Evolutionary conservation across 2,113 vertebrate species (phyloP), one percentile per base, ranked within the genome.

Genomic region (Mystacornis crossleyi): DNA sequence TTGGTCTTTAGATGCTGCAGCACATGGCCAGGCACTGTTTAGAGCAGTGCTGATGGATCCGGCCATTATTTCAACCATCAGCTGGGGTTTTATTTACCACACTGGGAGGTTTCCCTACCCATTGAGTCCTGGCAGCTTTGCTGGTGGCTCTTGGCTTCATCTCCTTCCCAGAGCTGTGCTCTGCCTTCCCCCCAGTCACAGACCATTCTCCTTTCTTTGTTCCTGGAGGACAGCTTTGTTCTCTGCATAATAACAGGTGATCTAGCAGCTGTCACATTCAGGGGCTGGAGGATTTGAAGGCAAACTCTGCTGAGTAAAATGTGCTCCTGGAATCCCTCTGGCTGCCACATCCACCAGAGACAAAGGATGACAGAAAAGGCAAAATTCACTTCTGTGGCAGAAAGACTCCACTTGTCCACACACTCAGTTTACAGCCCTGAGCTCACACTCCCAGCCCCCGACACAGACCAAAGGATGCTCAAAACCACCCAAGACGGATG

Each of bases 21-120:
- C 55, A 54, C 31, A 0, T 0, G 51, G 60, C 7, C 2, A 0
- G 36, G 55, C 8, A 19, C 24, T 29, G 43, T 33, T 2, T 42
- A 67, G 34, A 72, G 48, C 62, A 51, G 50, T 2, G 0, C 57
- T 3, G 5, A 38, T 4, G 2, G 67, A 69, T 26, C 77, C 62
- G 38, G 62, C 18, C 57, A 25, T 72, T 48, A 36, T 24, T 45
- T 9, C 72, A 66, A 17, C 40, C 53, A 45, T 14, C 53, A 40
- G 0, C 34, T 75, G 33, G 33, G 36, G 62, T 23, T 85, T 85
- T 53, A 48, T 60, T 51, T 21, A 34, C 18, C 51, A 26, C 2
- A 0, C 34, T 34, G 26, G 5, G 51, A 86, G 21, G 24, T 57
- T 93, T 83, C 55, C 67, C 67, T 29, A 19, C 7, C n/a, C 45